A percentile compares a stretch with the other conserved stretches of the same genome.
phyloP scores from a whole-genome alignment of 2,888 invertebrate species.

The Ophraella communa region DNA sequence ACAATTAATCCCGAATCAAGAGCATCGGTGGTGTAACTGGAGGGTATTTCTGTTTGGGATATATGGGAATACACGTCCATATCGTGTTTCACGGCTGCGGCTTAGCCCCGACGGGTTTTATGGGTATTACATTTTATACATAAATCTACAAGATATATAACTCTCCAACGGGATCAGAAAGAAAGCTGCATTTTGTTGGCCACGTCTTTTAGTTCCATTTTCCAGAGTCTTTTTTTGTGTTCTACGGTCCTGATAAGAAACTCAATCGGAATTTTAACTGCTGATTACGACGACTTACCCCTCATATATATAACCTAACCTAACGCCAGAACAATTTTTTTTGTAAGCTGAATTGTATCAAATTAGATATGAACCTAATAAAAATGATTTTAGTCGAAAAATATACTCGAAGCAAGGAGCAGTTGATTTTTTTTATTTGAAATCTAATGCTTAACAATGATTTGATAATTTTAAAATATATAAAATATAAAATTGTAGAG shows the following conservation, averaged over 20 bases:
- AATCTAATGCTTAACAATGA: too few species aligned
- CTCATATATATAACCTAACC: conserved; percentile 15
- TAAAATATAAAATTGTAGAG: too few species aligned
- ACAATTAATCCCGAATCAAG: conserved; percentile 9
- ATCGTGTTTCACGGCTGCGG: conserved; percentile 54
- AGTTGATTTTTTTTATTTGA: too few species aligned
- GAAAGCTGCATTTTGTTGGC: conserved; percentile 49
- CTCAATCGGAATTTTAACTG: conserved; percentile 41
- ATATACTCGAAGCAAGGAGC: too few species aligned
- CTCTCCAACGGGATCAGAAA: conserved; percentile 57
- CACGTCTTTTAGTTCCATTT: conserved; percentile 34
- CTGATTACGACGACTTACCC: conserved; percentile 31
- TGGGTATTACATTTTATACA: conserved; percentile 60
- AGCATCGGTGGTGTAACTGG: conserved; percentile 4
- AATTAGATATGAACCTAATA: too few species aligned
- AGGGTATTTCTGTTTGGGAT: conserved; percentile 26
- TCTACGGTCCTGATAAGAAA: conserved; percentile 10
- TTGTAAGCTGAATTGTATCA: too few species aligned
- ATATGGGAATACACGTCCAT: conserved; percentile 52
- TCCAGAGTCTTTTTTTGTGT: conserved; percentile 8
- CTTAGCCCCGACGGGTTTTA: conserved; percentile 50
- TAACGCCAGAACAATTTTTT: too few species aligned
- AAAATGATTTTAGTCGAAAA: too few species aligned
- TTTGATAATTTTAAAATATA: too few species aligned
- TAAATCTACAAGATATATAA: conserved; percentile 61